A percentile compares a stretch with the other conserved stretches of the same genome.
These are phyloP conservation scores for Nasonia giraulti DNA, from an alignment of 1,140 invertebrate species.

Conservation along the genomic window DNA sequence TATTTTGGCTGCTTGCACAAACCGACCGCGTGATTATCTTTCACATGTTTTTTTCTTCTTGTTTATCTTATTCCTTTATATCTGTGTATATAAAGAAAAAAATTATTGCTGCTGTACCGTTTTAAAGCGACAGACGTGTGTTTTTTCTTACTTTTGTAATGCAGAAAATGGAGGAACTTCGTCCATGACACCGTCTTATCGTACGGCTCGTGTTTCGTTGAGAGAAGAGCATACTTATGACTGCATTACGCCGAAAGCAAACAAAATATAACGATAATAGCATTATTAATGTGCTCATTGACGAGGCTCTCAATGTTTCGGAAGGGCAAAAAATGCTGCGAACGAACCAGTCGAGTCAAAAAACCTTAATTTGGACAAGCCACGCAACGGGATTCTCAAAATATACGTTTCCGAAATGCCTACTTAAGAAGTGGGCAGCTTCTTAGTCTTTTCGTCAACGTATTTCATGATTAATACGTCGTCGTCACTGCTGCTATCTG, in stretches of 20 bases:
- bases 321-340: background rate
- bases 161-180: slow-evolving; percentile 44
- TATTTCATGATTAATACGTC: background rate
- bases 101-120: slow-evolving; percentile 16
- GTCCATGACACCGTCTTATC: slow-evolving; percentile 49
- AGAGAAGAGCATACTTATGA: slow-evolving; percentile 50
- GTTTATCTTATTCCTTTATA: background rate
- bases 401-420: background rate
- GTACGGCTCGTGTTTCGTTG: slow-evolving; percentile 51
- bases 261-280: background rate
- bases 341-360: slow-evolving; percentile 3
- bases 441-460: background rate
- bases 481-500: background rate
- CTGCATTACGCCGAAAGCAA: slow-evolving; percentile 37
- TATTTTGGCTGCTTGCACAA: slow-evolving; percentile 54
- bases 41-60: background rate
- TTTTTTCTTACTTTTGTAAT: slow-evolving; percentile 46
- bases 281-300: background rate
- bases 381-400: background rate
- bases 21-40: background rate
- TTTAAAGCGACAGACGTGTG: slow-evolving; percentile 31
- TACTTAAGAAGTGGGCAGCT: background rate
- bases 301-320: background rate
- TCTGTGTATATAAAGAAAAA: slow-evolving; percentile 1
- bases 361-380: background rate